Base-by-base conservation (phyloP, 2,888 invertebrate genomes). In the Lapara coniferarum region DNA sequence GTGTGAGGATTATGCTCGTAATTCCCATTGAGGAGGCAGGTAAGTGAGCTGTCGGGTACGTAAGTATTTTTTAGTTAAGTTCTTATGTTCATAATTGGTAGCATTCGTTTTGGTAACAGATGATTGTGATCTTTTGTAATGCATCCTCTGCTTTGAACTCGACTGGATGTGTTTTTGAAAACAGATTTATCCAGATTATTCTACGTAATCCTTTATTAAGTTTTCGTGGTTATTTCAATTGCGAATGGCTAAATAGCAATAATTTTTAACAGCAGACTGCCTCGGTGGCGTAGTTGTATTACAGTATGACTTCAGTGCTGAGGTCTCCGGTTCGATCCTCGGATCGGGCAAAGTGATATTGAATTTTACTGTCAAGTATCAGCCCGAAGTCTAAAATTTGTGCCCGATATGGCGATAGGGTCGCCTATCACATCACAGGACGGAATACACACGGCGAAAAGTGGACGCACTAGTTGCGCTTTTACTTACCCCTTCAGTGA, bases 21-120 rank as follows among this genome's bases (percentile, higher is more conserved):
- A 82, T 83, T 77, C 78, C 85, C 86, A 89, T 88, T 89, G 80
- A 87, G 79, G 74, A 70, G 77, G 84, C 92, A 92, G 92, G 92
- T 92, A 92, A 91, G 82, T 86, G 88, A 79, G 77, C 87, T 76
- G 75, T 75, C 76, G 81, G 81, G 79, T 78, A 79, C 75, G 78
- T 78, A 78, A 80, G 80, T 63, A 82, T 80, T 82, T 85, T 80
- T 82, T 79, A 81, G 74, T 76, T 75, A 75, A 80, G 79, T 78
- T 75, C 80, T 83, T 85, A 78, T 79, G 78, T 79, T 74, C 77
- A 79, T 82, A 83, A 84, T 83, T 82, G 77, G 75, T 75, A 75
- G 75, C 76, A 80, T 82, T 83, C 83, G 90, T 79, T 85, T 82
- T 86, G 89, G 89, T 84, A 73, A 81, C 77, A 78, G 82, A 83